These are phyloP conservation scores for Saguinus oedipus DNA, from an alignment of 2,797 vertebrate species.

Conservation along the genomic window DNA sequence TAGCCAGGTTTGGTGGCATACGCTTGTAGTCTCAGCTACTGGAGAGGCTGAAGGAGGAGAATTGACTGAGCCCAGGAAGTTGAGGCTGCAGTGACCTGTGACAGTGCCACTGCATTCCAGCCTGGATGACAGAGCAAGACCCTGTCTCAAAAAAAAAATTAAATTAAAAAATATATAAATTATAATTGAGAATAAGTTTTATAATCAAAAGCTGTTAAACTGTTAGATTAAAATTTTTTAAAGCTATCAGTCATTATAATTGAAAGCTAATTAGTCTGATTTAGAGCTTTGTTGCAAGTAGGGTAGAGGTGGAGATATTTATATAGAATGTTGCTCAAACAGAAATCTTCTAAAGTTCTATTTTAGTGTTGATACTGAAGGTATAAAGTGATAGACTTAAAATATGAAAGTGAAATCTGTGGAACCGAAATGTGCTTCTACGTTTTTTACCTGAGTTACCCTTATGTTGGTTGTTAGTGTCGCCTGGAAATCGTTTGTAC, in stretches of 20 bases:
- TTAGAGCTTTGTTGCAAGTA: neutral
- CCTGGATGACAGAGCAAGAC: too few relatives aligned
- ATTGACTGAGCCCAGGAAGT: too few relatives aligned
- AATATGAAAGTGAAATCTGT: neutral
- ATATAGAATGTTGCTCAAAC: neutral
- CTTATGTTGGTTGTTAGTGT: neutral
- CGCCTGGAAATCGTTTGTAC: neutral
- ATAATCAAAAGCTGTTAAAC: neutral
- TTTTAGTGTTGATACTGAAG: neutral
- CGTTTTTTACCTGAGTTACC: neutral
- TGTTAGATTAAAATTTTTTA: neutral
- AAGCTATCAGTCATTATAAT: neutral
- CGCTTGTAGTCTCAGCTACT: neutral
- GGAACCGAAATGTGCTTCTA: neutral
- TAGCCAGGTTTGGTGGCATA: too few relatives aligned
- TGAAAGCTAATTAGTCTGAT: neutral
- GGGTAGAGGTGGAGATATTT: neutral
- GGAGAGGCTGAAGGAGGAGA: neutral
- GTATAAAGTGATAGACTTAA: neutral
- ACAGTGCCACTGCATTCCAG: too few relatives aligned
- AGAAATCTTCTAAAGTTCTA: neutral
- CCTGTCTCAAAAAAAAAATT: too few relatives aligned
- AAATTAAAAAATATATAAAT: neutral
- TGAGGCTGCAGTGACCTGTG: too few relatives aligned
- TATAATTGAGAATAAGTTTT: conserved; percentile 1